Evolutionary conservation across 2,113 vertebrate genomes (phyloP).

Genomic region (Ceuthmochares aereus): DNA sequence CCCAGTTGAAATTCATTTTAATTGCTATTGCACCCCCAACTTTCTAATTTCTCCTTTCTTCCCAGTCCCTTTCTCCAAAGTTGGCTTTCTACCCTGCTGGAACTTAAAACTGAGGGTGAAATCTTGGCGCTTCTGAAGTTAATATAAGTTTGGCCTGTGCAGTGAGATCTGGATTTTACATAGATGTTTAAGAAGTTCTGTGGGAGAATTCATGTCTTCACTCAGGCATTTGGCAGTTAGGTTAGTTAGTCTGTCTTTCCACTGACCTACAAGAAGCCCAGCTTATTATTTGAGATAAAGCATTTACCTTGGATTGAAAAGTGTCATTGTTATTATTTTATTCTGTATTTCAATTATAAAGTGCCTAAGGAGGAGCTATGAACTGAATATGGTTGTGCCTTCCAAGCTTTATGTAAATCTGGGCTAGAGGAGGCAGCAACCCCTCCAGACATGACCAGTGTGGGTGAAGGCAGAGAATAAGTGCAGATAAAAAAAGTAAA

Average conservation of each 20-base stretch:
- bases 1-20: neutral
- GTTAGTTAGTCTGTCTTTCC: neutral
- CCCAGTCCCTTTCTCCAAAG: neutral
- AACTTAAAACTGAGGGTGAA: slow-evolving; percentile 17
- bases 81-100: slow-evolving; percentile 1
- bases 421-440: neutral
- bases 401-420: neutral
- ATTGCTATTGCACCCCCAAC: neutral
- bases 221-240: neutral
- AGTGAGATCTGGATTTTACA: slow-evolving; percentile 15
- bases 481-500: neutral
- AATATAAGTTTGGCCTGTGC: slow-evolving; percentile 34
- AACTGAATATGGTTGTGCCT: neutral
- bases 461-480: neutral
- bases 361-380: neutral
- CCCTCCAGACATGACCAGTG: neutral
- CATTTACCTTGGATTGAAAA: neutral
- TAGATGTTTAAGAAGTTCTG: slow-evolving; percentile 1
- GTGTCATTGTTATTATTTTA: neutral
- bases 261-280: neutral
- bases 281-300: neutral
- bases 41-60: neutral
- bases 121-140: neutral
- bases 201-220: neutral
- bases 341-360: neutral